A percentile compares a stretch with the other conserved stretches of the same genome.
phyloP scores from a whole-genome alignment of 2,888 invertebrate species.

The Atrina japonica region DNA sequence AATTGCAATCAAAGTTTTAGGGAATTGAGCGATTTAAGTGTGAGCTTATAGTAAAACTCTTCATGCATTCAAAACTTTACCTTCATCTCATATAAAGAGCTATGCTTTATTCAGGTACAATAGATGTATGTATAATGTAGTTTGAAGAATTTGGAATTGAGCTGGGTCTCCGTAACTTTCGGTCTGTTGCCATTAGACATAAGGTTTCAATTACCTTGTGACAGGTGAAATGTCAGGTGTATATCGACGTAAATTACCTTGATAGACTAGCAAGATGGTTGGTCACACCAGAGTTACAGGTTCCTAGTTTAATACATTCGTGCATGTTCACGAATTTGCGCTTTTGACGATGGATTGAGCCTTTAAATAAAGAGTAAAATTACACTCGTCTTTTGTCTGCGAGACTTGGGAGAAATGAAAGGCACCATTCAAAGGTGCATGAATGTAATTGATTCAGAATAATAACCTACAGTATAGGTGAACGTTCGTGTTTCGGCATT shows the following conservation, averaged over 20 bases:
- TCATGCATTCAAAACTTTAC: conserved; percentile 3
- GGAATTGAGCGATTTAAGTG: too few relatives aligned
- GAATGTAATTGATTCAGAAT: too few relatives aligned
- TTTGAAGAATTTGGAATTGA: too few relatives aligned
- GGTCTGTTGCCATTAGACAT: conserved; percentile 15
- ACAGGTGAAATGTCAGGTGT: conserved; percentile 20
- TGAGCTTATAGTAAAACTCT: not conserved
- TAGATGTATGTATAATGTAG: too few relatives aligned
- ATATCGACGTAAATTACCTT: conserved; percentile 26
- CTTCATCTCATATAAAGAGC: conserved; percentile 1
- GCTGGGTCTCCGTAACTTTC: not conserved
- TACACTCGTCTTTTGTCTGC: not conserved
- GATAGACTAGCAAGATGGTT: conserved; percentile 14
- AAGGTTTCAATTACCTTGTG: conserved; percentile 18
- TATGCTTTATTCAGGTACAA: conserved; percentile 9
- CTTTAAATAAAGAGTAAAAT: not conserved
- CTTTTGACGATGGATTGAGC: not conserved
- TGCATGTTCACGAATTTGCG: conserved; percentile 22
- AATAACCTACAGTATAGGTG: too few relatives aligned
- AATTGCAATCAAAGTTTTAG: too few relatives aligned
- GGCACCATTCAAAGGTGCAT: too few relatives aligned
- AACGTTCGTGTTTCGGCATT: too few relatives aligned
- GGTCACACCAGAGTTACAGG: conserved; percentile 8
- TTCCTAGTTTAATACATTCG: conserved; percentile 1
- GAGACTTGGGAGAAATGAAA: too few relatives aligned